Conservation (phyloP, 2,888 invertebrate genomes). For the Acanthacorydalis orientalis region DNA sequence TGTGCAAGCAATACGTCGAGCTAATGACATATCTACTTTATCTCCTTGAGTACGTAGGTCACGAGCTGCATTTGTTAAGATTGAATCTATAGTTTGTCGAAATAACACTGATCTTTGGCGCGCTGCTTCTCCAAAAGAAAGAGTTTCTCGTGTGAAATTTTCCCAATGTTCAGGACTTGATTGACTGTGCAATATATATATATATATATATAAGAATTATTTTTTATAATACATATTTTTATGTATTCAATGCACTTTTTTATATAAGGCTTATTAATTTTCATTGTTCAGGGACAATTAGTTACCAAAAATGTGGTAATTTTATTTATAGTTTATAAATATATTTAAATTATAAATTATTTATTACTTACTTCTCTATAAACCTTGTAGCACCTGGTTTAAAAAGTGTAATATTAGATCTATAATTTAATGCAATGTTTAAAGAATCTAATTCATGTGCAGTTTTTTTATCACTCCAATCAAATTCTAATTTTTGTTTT, state of each 20-base stretch:
- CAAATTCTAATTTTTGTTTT: slow-evolving; percentile 69
- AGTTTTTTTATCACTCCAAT: slow-evolving; percentile 82
- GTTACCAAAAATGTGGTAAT: too few relatives aligned
- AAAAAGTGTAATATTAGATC: slow-evolving; percentile 54
- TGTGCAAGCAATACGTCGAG: slow-evolving; percentile 57
- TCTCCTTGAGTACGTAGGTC: slow-evolving; percentile 74
- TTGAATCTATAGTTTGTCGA: slow-evolving; percentile 51
- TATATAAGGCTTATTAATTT: neutral
- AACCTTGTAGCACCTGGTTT: slow-evolving; percentile 66
- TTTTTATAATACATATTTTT: neutral
- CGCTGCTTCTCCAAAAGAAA: slow-evolving; percentile 57
- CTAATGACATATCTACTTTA: slow-evolving; percentile 58
- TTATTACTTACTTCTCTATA: slow-evolving; percentile 46
- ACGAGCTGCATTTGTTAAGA: slow-evolving; percentile 56
- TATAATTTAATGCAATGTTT: slow-evolving; percentile 50
- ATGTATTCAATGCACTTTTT: neutral
- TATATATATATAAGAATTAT: neutral
- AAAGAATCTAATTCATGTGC: slow-evolving; percentile 58
- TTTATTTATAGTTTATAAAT: neutral
- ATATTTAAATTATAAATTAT: neutral
- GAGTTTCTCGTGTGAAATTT: slow-evolving; percentile 59
- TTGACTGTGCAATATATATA: slow-evolving; percentile 35
- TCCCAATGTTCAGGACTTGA: slow-evolving; percentile 77
- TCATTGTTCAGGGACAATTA: too few relatives aligned
- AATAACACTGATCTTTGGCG: slow-evolving; percentile 58